phyloP scores from a whole-genome alignment of 2,888 invertebrate species.

The Actias luna region DNA sequence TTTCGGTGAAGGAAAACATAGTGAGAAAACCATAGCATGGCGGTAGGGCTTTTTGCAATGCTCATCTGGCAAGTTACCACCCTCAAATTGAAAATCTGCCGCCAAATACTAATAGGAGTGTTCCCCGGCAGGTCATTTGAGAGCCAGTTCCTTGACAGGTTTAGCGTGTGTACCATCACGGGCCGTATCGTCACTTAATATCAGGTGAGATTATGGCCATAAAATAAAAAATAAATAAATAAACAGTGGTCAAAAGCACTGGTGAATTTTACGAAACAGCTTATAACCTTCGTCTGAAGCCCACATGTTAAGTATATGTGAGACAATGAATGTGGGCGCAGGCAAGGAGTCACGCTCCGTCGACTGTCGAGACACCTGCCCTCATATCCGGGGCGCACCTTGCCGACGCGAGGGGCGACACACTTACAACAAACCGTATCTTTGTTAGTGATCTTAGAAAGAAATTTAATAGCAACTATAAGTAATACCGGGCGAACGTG shows the following conservation, averaged over 20 bases:
- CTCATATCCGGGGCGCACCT: neutral
- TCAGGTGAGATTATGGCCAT: neutral
- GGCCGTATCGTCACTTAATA: too few relatives aligned
- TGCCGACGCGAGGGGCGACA: neutral
- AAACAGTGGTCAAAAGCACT: neutral
- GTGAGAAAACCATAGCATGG: too few relatives aligned
- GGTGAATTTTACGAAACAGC: neutral
- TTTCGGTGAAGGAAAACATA: too few relatives aligned
- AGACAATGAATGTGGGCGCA: neutral
- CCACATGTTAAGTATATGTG: neutral
- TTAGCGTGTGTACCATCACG: too few relatives aligned
- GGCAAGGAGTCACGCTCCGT: neutral
- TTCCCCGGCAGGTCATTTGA: too few relatives aligned
- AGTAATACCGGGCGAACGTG: neutral
- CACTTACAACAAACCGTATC: neutral
- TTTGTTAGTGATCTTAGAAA: too few relatives aligned
- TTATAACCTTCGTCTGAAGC: neutral
- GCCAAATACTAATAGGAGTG: too few relatives aligned
- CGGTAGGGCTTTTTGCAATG: too few relatives aligned
- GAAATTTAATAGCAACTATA: neutral
- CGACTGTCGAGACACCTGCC: constrained; percentile 3
- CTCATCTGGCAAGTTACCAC: too few relatives aligned
- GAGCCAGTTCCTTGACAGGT: too few relatives aligned
- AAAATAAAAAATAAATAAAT: neutral
- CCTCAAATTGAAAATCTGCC: too few relatives aligned